Base-by-base conservation (phyloP, 64 coral and sea anemone species). In the Dendrophyllia cribrosa region DNA sequence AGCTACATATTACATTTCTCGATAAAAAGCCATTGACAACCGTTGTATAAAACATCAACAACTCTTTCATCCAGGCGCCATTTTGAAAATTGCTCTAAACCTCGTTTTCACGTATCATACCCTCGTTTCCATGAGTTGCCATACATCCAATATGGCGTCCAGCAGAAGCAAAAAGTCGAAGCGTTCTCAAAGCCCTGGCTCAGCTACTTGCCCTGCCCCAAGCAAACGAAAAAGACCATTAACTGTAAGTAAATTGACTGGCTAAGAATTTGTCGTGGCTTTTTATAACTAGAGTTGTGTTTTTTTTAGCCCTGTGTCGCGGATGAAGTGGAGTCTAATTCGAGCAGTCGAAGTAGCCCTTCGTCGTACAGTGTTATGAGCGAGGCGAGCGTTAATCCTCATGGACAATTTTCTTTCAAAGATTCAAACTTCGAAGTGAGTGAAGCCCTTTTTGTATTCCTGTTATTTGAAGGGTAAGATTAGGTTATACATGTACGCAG, bases 401-500 rank as follows among this genome's bases (percentile, higher is more conserved):
- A 51, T 53, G 93, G 93, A 16, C 93, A 95, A 50, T 88, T 98
- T 77, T 78, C 85, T 17, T 98, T 98, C 24, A 98, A 98, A 80
- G 96, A 98, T 95, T 46, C 85, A 5, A 98, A 95, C 70, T 98
- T 98, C 70, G 96, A 98, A 83, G 96, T 92, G 79, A 5, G 74
- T 53, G 1, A 65, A 2, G 10, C 13, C 8, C 1, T 68, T 13
- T 51, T 72, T 10, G 14, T 48, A 19, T n/a, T 59, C 9, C 6
- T 55, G 25, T 26, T 12, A 58, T 61, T 19, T 25, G 34, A 34
- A 34, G 34, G 34, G 34, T 34, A 34, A 34, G 0, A 34, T 34
- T 34, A 34, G 34, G 34, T 34, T 34, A 34, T 34, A 0, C 34
- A 34, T 34, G 34, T 34, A 34, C 34, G 34, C 34, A 1, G 34